Conservation (phyloP, 53 echinoderm and acorn worm genomes). For the Henricia sp. region DNA sequence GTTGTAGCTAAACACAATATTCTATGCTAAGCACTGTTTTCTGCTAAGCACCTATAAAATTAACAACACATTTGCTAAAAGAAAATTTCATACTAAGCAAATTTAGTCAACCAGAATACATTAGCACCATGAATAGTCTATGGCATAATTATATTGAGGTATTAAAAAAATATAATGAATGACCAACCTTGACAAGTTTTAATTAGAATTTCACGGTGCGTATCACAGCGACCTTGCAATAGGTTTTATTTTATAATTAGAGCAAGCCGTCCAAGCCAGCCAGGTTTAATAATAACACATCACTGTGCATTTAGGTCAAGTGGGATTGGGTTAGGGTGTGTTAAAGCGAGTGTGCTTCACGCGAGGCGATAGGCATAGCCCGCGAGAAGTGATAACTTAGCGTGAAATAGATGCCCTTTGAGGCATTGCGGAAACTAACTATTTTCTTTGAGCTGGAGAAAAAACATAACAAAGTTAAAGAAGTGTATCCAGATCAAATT, state of each 20-base stretch:
- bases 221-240: conserved; percentile 16
- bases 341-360: conserved; percentile 33
- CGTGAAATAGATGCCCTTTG: neutral
- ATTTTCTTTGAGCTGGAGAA: neutral
- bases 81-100: no score
- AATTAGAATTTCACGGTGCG: neutral
- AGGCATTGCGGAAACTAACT: neutral
- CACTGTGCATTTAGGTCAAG: conserved; percentile 47
- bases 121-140: no score
- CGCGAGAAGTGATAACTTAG: neutral
- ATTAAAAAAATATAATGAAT: neutral
- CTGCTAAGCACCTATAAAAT: neutral
- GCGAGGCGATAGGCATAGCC: neutral
- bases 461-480: neutral
- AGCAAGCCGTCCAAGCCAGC: neutral
- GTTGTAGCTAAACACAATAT: no score
- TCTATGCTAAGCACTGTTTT: neutral
- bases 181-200: neutral
- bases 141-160: no score
- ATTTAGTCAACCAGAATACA: no score
- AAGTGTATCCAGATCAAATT: neutral
- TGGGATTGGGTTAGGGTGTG: conserved; percentile 10
- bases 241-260: neutral
- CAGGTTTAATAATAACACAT: no score
- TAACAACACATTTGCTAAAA: neutral